These are phyloP conservation scores for Diplosoma virens DNA, from an alignment of 23 tunicate species.

Conservation along the genomic window DNA sequence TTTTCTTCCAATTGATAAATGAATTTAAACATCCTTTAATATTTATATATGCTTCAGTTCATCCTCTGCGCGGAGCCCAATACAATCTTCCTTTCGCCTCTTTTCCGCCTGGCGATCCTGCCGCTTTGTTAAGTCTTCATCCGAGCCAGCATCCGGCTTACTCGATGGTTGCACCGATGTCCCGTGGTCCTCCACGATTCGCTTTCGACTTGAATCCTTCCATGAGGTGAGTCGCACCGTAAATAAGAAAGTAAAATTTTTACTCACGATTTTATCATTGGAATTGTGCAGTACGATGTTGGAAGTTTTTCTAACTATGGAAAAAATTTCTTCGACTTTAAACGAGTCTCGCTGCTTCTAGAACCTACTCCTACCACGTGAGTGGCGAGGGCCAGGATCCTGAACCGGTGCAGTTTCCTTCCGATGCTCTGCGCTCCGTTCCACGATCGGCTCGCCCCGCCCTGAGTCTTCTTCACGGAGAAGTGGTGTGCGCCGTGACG, in stretches of 20 bases:
- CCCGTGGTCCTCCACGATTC: constrained; percentile 22
- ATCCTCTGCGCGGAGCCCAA: constrained; percentile 21
- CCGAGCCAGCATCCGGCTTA: not conserved
- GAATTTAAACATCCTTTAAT: too few species aligned
- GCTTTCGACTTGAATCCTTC: constrained; percentile 44
- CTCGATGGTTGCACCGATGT: constrained; percentile 31
- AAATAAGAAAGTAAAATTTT: too few species aligned
- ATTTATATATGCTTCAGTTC: not conserved
- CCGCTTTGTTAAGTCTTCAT: not conserved
- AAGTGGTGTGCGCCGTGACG: constrained; percentile 95
- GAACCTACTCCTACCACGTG: constrained; percentile 77
- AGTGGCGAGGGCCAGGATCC: constrained; percentile 85
- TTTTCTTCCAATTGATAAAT: too few species aligned
- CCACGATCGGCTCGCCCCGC: constrained; percentile 68
- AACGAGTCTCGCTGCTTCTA: not conserved
- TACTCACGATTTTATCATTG: too few species aligned
- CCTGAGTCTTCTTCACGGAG: constrained; percentile 78
- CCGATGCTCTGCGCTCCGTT: constrained; percentile 89
- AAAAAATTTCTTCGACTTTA: not conserved
- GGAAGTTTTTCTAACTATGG: too few species aligned
- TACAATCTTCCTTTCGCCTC: constrained; percentile 39
- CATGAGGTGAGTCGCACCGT: constrained; percentile 24
- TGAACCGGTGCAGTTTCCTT: constrained; percentile 84
- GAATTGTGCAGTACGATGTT: too few species aligned
- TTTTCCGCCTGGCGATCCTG: constrained; percentile 13